phyloP scores from a whole-genome alignment of 2,888 invertebrate genomes.

The Lasioglossum pauxillum region DNA sequence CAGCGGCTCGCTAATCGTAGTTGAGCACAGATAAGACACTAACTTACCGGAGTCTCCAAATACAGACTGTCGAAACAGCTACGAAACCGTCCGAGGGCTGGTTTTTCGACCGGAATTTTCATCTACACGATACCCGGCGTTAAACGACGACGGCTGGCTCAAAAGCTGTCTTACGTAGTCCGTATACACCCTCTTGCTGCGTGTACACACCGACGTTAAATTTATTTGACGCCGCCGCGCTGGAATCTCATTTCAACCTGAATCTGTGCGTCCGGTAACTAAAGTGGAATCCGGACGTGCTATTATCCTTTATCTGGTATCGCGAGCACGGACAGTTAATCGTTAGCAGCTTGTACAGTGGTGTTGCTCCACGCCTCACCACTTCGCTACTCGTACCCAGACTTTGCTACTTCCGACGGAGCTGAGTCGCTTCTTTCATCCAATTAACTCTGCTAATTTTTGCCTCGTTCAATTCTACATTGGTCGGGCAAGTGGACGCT shows the following conservation, averaged over 20 bases:
- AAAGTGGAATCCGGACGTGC: slow-evolving; percentile 64
- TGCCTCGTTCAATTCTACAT: background rate
- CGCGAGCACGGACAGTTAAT: slow-evolving; percentile 69
- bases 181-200: background rate
- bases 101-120: slow-evolving; percentile 34
- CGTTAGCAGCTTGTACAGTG: slow-evolving; percentile 64
- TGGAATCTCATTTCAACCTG: slow-evolving; percentile 73
- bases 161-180: slow-evolving; percentile 26
- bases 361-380: slow-evolving; percentile 33
- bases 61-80: too few relatives aligned
- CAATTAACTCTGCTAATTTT: background rate
- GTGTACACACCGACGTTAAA: slow-evolving; percentile 13
- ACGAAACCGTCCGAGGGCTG: background rate
- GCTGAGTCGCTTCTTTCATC: background rate
- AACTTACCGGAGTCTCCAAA: too few relatives aligned
- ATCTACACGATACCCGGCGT: slow-evolving; percentile 15
- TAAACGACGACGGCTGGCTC: too few relatives aligned
- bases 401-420: background rate
- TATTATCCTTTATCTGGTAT: slow-evolving; percentile 64
- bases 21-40: too few relatives aligned
- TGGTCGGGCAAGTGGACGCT: too few relatives aligned
- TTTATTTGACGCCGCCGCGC: slow-evolving; percentile 45
- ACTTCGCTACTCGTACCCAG: slow-evolving; percentile 20
- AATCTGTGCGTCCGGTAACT: slow-evolving; percentile 68
- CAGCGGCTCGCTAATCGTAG: too few relatives aligned